phyloP scores from a whole-genome alignment of 1,140 invertebrate genomes.

The Macrosteles quadrilineatus region DNA sequence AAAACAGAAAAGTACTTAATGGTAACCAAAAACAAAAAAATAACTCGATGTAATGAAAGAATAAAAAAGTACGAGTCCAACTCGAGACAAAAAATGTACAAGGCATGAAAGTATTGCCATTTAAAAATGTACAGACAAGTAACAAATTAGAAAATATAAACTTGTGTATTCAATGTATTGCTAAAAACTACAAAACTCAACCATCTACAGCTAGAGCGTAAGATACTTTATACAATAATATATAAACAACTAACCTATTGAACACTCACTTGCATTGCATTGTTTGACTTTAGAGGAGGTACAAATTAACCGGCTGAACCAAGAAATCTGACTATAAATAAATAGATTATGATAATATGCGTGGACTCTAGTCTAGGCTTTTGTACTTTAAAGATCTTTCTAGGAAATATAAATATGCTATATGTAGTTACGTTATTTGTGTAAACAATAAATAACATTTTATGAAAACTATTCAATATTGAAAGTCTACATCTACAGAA shows the following conservation, averaged over 20 bases:
- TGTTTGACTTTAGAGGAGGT: conserved; percentile 13
- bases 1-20: conserved; percentile 14
- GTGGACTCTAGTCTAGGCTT: too few relatives aligned
- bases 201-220: not conserved
- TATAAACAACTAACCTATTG: conserved; percentile 22
- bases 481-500: too few relatives aligned
- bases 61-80: not conserved
- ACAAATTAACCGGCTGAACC: too few relatives aligned
- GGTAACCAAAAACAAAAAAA: conserved; percentile 25
- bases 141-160: conserved; percentile 9
- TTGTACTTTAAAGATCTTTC: too few relatives aligned
- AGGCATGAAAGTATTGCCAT: not conserved
- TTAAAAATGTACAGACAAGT: not conserved
- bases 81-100: too few relatives aligned
- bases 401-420: too few relatives aligned
- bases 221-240: conserved; percentile 14
- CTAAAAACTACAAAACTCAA: conserved; percentile 16
- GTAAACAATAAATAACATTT: too few relatives aligned
- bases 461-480: too few relatives aligned
- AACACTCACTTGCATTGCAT: conserved; percentile 23
- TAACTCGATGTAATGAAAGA: not conserved
- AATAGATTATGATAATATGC: too few relatives aligned
- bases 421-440: too few relatives aligned
- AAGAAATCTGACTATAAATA: too few relatives aligned
- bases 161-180: not conserved